Conservation (phyloP, 23 tunicate genomes). For the Aplidium turbinatum region DNA sequence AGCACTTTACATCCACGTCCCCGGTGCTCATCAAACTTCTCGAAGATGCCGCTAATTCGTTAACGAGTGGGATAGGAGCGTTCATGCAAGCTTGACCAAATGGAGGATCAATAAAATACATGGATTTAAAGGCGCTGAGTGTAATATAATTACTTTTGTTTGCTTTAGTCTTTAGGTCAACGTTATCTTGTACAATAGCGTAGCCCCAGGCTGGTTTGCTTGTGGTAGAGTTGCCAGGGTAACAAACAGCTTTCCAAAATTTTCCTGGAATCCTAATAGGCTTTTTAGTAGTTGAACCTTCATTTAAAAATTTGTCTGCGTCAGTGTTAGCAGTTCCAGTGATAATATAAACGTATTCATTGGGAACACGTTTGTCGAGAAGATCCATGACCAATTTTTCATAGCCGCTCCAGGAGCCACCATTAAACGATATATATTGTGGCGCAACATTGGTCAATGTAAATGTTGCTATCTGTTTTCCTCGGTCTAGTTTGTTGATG, state of each 20-base stretch:
- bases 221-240: constrained; percentile 61
- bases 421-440: constrained; percentile 63
- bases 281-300: constrained; percentile 27
- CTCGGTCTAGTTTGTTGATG: no score
- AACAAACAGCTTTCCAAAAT: constrained; percentile 91
- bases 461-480: no score
- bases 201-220: constrained; percentile 67
- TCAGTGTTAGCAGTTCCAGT: no score
- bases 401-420: constrained; percentile 64
- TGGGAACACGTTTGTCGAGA: constrained; percentile 41
- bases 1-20: no score
- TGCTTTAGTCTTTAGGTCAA: constrained; percentile 8
- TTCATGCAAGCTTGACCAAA: constrained; percentile 59
- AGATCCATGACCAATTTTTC: constrained; percentile 61
- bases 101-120: constrained; percentile 45
- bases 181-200: constrained; percentile 63
- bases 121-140: constrained; percentile 38
- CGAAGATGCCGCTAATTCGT: no score
- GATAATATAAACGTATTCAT: constrained; percentile 56
- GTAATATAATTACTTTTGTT: constrained; percentile 23
- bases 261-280: constrained; percentile 71
- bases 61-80: no score
- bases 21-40: no score
- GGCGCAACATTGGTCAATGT: no score
- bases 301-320: constrained; percentile 33